A percentile compares a stretch with the other conserved stretches of the same genome.
phyloP scores from a whole-genome alignment of 2,113 vertebrate genomes.

The Trematomus loennbergii region DNA sequence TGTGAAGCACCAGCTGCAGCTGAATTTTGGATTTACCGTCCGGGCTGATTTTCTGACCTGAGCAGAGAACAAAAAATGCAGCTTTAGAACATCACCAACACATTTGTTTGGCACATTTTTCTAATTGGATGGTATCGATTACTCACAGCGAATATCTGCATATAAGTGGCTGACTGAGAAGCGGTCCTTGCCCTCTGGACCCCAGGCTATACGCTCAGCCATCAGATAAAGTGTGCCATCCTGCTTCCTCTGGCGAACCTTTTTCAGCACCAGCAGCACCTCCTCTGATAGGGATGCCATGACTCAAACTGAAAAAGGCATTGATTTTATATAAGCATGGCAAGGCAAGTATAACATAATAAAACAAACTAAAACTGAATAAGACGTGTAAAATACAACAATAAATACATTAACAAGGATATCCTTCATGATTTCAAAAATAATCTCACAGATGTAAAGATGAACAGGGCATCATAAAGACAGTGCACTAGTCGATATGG shows the following conservation, averaged over 20 bases:
- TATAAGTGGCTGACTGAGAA: slow-evolving; percentile 97
- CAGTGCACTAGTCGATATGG: too few relatives aligned
- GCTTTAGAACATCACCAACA: not conserved
- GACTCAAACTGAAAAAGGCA: slow-evolving; percentile 41
- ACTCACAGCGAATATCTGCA: slow-evolving; percentile 98
- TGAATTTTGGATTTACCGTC: slow-evolving; percentile 99
- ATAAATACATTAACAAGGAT: not conserved
- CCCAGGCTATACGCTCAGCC: slow-evolving; percentile 97
- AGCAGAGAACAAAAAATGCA: not conserved
- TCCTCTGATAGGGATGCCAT: slow-evolving; percentile 98
- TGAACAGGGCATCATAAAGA: not conserved
- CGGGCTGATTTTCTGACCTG: slow-evolving; percentile 99
- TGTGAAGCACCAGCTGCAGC: slow-evolving; percentile 96
- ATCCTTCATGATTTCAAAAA: too few relatives aligned
- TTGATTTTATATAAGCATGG: not conserved
- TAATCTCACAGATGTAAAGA: not conserved
- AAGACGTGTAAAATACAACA: too few relatives aligned
- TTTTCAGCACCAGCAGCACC: slow-evolving; percentile 96
- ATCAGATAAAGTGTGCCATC: slow-evolving; percentile 98
- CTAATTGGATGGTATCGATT: not conserved
- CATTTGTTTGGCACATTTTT: not conserved
- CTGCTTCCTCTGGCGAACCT: slow-evolving; percentile 97
- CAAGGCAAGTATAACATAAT: too few relatives aligned
- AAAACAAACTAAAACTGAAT: too few relatives aligned
- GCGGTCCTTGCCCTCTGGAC: slow-evolving; percentile 97